Base-by-base conservation (phyloP, 2,888 invertebrate genomes). In the Andrena fulva region DNA sequence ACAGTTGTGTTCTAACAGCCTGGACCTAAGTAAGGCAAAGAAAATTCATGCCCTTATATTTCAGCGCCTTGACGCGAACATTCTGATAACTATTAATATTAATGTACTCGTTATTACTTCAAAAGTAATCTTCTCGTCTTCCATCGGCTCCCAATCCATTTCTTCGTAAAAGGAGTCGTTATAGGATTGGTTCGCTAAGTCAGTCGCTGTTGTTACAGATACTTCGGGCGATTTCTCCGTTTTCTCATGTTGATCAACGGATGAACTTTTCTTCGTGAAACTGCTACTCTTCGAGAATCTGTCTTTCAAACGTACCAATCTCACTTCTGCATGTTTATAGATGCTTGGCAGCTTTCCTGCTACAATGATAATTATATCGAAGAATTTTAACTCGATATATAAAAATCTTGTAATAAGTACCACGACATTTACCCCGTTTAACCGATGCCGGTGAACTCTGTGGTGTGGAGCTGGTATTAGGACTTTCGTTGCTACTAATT, bases 81-180 rank as follows among this genome's bases (percentile, higher is more conserved):
- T 52, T 20, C 12, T 12, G 4, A 20, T 3, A 31, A 27, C n/a
- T 29, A 31, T 27, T 31, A n/a, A 35, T 42, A 31, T 52, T 48
- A 64, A 20, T 50, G 2, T 10, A 59, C 33, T 33, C 16, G 8
- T 64, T 27, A 59, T 67, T 84, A 93, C 92, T 84, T 93, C 93
- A 27, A 87, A 85, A 64, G 91, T 89, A 73, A 94, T 91, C 73
- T 91, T 90, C 48, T 93, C 93, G 64, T 92, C 93, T 84, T 92
- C 92, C 73, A 93, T 91, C 0, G 93, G 92, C 79, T 94, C 93
- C 94, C 94, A 94, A 20, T 94, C 94, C 94, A 94, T 94, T 80
- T 93, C 91, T 77, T 94, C 94, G 63, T 86, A 72, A 3, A 76
- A 7, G 10, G 80, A 29, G 64, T 76, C 66, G 7, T 69, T 48